Evolutionary conservation across 2,797 vertebrate genomes (phyloP).

Genomic region (Podargus strigoides): DNA sequence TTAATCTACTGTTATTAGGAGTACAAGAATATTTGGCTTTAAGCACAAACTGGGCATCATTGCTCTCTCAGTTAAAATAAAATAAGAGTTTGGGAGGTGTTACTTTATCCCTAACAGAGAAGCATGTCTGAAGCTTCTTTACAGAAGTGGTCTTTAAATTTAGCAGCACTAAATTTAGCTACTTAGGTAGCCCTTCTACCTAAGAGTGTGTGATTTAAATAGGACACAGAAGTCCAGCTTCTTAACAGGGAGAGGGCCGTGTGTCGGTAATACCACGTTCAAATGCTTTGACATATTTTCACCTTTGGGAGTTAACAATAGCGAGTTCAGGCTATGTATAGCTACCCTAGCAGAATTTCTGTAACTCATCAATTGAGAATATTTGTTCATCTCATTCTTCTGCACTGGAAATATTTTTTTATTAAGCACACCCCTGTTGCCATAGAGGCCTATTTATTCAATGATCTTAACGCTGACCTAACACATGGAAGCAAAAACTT

Average conservation of each 20-base stretch:
- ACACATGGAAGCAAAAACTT: neutral
- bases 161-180: neutral
- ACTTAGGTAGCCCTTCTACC: neutral
- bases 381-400: neutral
- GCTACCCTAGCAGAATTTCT: neutral
- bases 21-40: neutral
- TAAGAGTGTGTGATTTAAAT: neutral
- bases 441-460: neutral
- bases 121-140: neutral
- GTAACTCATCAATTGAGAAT: neutral
- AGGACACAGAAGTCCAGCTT: neutral
- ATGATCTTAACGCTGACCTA: neutral
- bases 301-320: neutral
- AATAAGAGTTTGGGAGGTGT: neutral
- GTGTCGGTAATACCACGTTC: neutral
- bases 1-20: neutral
- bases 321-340: neutral
- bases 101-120: neutral
- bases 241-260: neutral
- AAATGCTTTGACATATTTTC: neutral
- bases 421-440: neutral
- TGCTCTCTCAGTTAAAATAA: neutral
- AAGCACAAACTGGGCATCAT: fast-evolving
- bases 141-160: neutral
- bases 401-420: neutral